phyloP scores from a whole-genome alignment of 2,888 invertebrate species.

The Phasia obesa region DNA sequence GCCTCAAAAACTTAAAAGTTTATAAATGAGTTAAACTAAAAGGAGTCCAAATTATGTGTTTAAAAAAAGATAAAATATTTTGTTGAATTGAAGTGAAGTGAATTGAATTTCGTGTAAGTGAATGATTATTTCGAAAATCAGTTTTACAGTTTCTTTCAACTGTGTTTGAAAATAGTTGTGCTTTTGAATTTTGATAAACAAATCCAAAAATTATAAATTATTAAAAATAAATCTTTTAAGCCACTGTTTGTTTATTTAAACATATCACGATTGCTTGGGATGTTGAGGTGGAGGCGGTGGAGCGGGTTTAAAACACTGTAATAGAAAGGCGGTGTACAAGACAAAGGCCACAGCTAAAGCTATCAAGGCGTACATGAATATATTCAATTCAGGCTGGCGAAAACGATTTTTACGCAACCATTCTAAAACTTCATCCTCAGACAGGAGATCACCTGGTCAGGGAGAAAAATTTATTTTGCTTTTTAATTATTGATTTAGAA shows the following conservation, averaged over 20 bases:
- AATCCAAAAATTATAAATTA: constrained; percentile 37
- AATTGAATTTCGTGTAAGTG: constrained; percentile 2
- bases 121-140: too few species aligned
- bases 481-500: not conserved
- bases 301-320: constrained; percentile 93
- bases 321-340: constrained; percentile 93
- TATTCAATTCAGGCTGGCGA: constrained; percentile 94
- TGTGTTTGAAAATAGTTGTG: not conserved
- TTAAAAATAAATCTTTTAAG: constrained; percentile 24
- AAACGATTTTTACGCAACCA: constrained; percentile 97
- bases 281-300: constrained; percentile 84
- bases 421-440: constrained; percentile 93
- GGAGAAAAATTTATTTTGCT: not conserved
- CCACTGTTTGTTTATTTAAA: constrained; percentile 59
- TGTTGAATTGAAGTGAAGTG: constrained; percentile 10
- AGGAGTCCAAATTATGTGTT: constrained; percentile 16
- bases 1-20: not conserved
- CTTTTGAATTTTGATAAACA: constrained; percentile 41
- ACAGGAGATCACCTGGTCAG: constrained; percentile 88
- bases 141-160: too few species aligned
- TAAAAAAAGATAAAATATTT: constrained; percentile 25
- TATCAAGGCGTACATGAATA: constrained; percentile 96
- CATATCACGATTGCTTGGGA: constrained; percentile 82
- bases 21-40: not conserved
- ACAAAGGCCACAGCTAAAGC: constrained; percentile 93